Conservation (phyloP, 2,113 vertebrate genomes). For the Tapirus terrestris region DNA sequence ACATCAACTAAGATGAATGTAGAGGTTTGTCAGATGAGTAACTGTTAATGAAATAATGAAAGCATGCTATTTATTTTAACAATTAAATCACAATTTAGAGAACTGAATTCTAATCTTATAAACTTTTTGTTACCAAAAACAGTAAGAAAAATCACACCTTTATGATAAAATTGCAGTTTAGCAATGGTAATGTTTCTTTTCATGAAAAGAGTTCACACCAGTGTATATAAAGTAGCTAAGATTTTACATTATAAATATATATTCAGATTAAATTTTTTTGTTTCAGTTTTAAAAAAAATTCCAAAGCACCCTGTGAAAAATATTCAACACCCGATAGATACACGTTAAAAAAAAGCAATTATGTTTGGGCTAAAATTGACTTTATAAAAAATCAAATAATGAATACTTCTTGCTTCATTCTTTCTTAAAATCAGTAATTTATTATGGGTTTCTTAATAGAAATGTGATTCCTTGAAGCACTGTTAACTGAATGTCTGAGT, state of each 20-base stretch:
- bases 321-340: not conserved
- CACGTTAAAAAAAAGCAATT: not conserved
- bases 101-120: not conserved
- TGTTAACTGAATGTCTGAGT: not conserved
- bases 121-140: not conserved
- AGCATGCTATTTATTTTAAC: not conserved
- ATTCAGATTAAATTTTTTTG: not conserved
- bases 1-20: not conserved
- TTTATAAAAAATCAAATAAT: constrained; percentile 44
- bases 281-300: constrained; percentile 9
- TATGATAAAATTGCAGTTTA: constrained; percentile 16
- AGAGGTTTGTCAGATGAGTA: not conserved
- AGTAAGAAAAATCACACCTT: not conserved
- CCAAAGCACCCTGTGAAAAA: constrained; percentile 5
- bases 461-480: not conserved
- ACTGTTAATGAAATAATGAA: not conserved
- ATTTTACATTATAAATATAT: not conserved
- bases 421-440: constrained; percentile 9
- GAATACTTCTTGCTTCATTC: not conserved
- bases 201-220: not conserved
- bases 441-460: not conserved
- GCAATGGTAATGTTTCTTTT: not conserved
- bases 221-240: not conserved
- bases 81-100: constrained; percentile 18
- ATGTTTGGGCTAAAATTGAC: not conserved